phyloP scores from a whole-genome alignment of 2,888 invertebrate species.

The Syrista parreyssii region DNA sequence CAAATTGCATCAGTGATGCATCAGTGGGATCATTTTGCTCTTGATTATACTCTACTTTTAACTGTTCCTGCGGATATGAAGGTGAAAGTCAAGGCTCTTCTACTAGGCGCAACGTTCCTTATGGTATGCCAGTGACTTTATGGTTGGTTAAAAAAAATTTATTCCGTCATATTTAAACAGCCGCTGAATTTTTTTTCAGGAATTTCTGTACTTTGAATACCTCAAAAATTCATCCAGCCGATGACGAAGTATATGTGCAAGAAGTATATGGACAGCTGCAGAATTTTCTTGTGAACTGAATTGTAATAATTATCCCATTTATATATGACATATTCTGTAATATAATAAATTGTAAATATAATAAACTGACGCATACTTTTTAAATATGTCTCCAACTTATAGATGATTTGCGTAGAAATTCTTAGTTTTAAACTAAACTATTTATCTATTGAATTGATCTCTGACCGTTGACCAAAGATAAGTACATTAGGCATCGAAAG shows the following conservation, averaged over 20 bases:
- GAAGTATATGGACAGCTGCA: background rate
- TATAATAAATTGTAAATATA: background rate
- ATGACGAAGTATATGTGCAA: background rate
- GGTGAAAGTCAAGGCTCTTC: conserved; percentile 81
- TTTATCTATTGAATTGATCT: background rate
- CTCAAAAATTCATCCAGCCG: conserved; percentile 53
- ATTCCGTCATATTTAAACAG: background rate
- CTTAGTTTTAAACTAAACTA: background rate
- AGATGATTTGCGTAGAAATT: background rate
- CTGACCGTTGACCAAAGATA: background rate
- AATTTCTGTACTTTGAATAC: conserved; percentile 75
- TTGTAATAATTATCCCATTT: background rate
- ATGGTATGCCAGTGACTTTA: conserved; percentile 71
- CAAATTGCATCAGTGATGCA: conserved; percentile 77
- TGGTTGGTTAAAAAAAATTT: background rate
- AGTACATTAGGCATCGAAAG: background rate
- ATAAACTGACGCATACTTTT: background rate
- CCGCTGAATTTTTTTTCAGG: conserved; percentile 65
- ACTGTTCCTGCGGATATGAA: conserved; percentile 80
- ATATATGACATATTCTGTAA: background rate
- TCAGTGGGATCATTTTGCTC: conserved; percentile 77
- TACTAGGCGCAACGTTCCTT: conserved; percentile 85
- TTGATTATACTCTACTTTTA: conserved; percentile 80
- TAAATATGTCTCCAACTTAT: background rate
- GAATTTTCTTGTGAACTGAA: background rate